Evolutionary conservation across 1,140 invertebrate genomes (phyloP).

Genomic region (Danaus melanippus): DNA sequence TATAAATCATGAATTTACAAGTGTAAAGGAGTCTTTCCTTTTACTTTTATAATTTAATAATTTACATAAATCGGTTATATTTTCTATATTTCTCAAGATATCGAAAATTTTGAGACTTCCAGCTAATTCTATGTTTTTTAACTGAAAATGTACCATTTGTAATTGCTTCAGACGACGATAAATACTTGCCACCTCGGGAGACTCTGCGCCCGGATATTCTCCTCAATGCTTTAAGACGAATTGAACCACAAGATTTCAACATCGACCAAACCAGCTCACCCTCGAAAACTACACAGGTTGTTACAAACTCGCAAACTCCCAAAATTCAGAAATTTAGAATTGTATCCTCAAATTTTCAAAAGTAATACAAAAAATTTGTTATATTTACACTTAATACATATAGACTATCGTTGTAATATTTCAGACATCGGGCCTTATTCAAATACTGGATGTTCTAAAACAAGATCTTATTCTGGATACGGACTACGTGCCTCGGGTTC

Average conservation of each 20-base stretch:
- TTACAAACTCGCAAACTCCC: neutral
- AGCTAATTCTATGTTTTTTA: no score
- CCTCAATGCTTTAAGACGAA: conserved; percentile 41
- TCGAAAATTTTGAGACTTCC: no score
- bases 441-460: conserved; percentile 58
- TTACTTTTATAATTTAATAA: no score
- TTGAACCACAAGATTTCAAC: conserved; percentile 52
- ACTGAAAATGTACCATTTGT: no score
- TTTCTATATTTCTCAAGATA: no score
- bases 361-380: no score
- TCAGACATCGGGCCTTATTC: conserved; percentile 44
- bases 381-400: no score
- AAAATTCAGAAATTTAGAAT: neutral
- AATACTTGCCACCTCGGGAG: conserved; percentile 52
- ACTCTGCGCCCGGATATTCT: conserved; percentile 47
- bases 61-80: no score
- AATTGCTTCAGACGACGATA: conserved; percentile 57
- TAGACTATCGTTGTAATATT: conserved; percentile 3
- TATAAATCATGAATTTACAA: no score
- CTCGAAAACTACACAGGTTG: conserved; percentile 37
- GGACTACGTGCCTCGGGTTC: conserved; percentile 30
- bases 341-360: conserved; percentile 6
- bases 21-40: no score
- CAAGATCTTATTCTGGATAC: conserved; percentile 53
- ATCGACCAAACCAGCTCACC: conserved; percentile 40